Conservation (phyloP, 2,888 invertebrate species). For the Nesidiocoris tenuis region DNA sequence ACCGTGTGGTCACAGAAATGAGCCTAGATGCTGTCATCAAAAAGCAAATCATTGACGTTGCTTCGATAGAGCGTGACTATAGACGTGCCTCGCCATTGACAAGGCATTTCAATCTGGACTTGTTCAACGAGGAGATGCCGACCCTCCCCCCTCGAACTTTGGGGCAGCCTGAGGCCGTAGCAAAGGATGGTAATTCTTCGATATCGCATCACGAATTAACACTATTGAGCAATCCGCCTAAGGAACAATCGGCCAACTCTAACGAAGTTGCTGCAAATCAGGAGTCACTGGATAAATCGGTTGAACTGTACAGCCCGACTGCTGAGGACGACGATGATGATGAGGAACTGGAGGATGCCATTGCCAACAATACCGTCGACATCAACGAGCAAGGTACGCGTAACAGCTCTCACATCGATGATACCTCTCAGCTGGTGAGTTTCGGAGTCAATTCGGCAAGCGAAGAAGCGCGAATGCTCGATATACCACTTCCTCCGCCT, state of each 20-base stretch:
- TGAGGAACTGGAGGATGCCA: constrained; percentile 37
- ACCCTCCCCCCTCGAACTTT: not conserved
- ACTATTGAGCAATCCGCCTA: not conserved
- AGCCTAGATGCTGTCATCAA: not conserved
- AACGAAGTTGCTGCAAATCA: not conserved
- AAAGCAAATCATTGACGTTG: not conserved
- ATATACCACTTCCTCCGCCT: constrained; percentile 49
- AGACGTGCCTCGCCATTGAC: constrained; percentile 17
- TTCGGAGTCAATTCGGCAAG: constrained; percentile 47
- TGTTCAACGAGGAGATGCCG: constrained; percentile 32
- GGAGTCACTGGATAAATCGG: constrained; percentile 29
- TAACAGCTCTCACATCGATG: constrained; percentile 37
- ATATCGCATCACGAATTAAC: too few species aligned
- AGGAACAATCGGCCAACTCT: not conserved
- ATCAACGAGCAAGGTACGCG: constrained; percentile 5
- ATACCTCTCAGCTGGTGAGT: constrained; percentile 43
- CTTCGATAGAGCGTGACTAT: not conserved
- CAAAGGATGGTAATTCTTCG: not conserved
- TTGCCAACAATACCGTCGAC: constrained; percentile 11
- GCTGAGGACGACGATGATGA: constrained; percentile 44
- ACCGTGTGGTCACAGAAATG: not conserved
- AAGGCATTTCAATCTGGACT: constrained; percentile 46
- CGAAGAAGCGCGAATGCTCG: constrained; percentile 47
- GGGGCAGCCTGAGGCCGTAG: too few species aligned
- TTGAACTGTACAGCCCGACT: constrained; percentile 44